A percentile compares a stretch with the other conserved stretches of the same genome.
Evolutionary conservation across 2,797 vertebrate species (phyloP).

Genomic region (Darevskia nairensis): DNA sequence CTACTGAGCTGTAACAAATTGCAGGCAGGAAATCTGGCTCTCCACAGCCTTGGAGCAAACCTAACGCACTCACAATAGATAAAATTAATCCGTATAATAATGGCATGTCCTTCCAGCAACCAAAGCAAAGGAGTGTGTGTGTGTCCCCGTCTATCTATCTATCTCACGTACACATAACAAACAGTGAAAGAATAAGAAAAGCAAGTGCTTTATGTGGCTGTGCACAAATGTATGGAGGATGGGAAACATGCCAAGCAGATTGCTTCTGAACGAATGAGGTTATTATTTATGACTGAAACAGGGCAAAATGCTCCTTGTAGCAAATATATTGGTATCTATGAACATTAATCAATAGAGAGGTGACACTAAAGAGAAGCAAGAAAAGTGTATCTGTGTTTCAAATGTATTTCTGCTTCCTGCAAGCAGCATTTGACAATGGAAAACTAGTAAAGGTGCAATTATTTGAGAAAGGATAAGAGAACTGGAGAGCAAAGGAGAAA

Average conservation of each 20-base stretch:
- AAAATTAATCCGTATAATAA: slow-evolving; percentile 75
- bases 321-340: slow-evolving; percentile 24
- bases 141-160: too few species aligned
- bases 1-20: slow-evolving; percentile 77
- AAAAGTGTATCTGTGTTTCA: neutral
- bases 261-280: slow-evolving; percentile 31
- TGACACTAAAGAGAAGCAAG: slow-evolving; percentile 17
- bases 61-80: slow-evolving; percentile 68
- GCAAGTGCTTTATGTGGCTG: slow-evolving; percentile 38
- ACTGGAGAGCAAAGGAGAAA: slow-evolving; percentile 40
- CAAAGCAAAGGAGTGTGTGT: slow-evolving; percentile 52
- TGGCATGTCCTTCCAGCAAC: slow-evolving; percentile 68
- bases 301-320: slow-evolving; percentile 16
- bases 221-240: slow-evolving; percentile 23
- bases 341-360: slow-evolving; percentile 20
- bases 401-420: neutral
- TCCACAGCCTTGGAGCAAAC: slow-evolving; percentile 68
- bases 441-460: slow-evolving; percentile 38
- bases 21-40: slow-evolving; percentile 79
- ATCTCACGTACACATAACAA: slow-evolving; percentile 4
- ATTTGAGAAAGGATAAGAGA: slow-evolving; percentile 50
- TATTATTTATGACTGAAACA: slow-evolving; percentile 36
- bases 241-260: neutral
- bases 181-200: slow-evolving; percentile 47
- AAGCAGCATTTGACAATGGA: slow-evolving; percentile 28